Evolutionary conservation across 92 coral and sea anemone species (phyloP), one percentile per base, ranked within the genome.

Genomic region (Zoanthus gigantus): DNA sequence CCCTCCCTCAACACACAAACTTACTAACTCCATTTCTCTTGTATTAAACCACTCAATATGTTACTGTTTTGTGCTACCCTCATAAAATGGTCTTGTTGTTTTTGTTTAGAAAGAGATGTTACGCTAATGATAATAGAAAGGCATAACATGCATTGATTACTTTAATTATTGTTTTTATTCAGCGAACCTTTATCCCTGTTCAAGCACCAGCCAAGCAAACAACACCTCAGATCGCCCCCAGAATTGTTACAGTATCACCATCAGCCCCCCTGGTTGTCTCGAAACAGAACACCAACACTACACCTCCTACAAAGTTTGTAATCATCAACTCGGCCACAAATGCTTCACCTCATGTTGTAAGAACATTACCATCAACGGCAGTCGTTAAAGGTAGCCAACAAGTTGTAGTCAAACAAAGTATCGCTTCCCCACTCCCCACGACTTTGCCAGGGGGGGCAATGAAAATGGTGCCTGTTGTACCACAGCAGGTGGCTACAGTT

Each of bases 201-300:
- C 75, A 45, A 46, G 52, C 73, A 16, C 75, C 85, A 5, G 85
- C 65, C 76, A 81, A 71, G 66, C 85, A 81, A 42, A 67, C 76
- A 10, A 81, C 76, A n/a, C 85, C 85, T 47, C 74, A 81, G 86
- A 83, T 84, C 31, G 83, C 78, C 9, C 96, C 94, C 7, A 94
- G 88, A 76, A 90, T 94, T 8, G 89, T 84, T 42, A 83, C 96
- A 0, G 93, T 94, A 31, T 12, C 85, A 17, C 81, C 81, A 7
- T 32, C 54, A 7, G 18, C 28, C 56, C n/a, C 60, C 9, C 15
- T 73, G 32, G 50, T 81, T 47, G 68, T 54, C 14, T 77, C 82
- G 6, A 46, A 79, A 18, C 84, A 60, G 58, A 68, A 15, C 28
- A 3, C 50, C 44, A 44, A 50, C 23, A 23, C 75, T 7, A 42